Conservation (phyloP, 2,113 vertebrate species). For the Hemiprocne comata region DNA sequence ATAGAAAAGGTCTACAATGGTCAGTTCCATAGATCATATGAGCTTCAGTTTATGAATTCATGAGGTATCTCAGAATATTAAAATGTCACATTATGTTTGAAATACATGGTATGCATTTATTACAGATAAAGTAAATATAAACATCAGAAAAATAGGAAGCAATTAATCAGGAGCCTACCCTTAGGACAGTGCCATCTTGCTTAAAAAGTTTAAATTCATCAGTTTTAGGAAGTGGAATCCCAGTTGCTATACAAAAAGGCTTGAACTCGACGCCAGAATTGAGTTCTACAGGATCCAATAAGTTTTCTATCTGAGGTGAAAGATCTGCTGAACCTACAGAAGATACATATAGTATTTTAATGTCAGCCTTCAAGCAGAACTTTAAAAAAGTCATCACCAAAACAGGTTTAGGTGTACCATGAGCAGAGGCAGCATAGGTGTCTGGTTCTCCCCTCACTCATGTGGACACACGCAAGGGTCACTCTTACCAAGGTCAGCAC, state of each 20-base stretch:
- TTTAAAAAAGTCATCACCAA: neutral
- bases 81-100: neutral
- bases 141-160: neutral
- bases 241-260: conserved; percentile 80
- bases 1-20: neutral
- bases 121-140: neutral
- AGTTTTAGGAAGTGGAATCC: conserved; percentile 78
- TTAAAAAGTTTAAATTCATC: conserved; percentile 85
- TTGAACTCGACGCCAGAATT: conserved; percentile 76
- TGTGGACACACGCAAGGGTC: neutral
- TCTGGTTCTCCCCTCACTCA: neutral
- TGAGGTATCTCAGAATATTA: neutral
- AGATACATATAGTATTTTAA: neutral
- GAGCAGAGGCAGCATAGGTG: neutral
- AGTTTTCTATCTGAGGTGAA: conserved; percentile 77
- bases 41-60: neutral
- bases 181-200: conserved; percentile 79
- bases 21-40: neutral
- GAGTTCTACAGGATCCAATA: conserved; percentile 76
- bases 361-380: neutral
- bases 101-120: neutral
- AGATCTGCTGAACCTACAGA: conserved; percentile 70
- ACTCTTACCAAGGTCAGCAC: fast-evolving
- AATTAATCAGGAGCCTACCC: conserved; percentile 52
- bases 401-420: neutral